A percentile compares a stretch with the other conserved stretches of the same genome.
Conservation (phyloP, 2,888 invertebrate species). For the Imbricaverruca yamaguchii region DNA sequence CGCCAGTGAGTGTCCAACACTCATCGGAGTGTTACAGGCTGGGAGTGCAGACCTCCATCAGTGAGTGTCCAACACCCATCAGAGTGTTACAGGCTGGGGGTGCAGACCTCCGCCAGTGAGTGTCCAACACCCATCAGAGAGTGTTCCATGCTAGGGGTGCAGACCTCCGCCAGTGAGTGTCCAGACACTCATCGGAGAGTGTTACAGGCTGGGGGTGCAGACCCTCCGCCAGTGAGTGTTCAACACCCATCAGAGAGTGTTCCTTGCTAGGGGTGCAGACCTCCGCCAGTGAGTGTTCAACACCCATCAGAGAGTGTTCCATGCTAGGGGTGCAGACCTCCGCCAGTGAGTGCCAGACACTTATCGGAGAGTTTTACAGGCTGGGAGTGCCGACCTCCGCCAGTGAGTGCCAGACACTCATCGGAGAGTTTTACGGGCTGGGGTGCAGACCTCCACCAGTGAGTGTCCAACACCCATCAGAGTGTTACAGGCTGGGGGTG, state of each 20-base stretch:
- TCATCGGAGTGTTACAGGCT: too few relatives aligned
- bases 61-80: too few relatives aligned
- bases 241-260: too few relatives aligned
- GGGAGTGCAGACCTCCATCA: neutral
- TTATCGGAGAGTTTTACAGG: too few relatives aligned
- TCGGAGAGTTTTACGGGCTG: too few relatives aligned
- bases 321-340: neutral
- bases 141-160: slow-evolving; percentile 1
- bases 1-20: neutral
- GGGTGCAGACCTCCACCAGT: too few relatives aligned
- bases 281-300: slow-evolving; percentile 15
- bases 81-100: too few relatives aligned
- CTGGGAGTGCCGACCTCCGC: neutral
- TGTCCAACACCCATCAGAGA: neutral
- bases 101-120: slow-evolving; percentile 24
- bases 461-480: neutral
- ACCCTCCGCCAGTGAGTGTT: neutral
- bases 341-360: neutral
- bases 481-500: slow-evolving; percentile 5
- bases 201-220: too few relatives aligned
- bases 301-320: neutral
- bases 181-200: too few relatives aligned
- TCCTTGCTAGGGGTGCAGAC: too few relatives aligned
- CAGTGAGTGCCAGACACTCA: too few relatives aligned
- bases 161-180: too few relatives aligned